Evolutionary conservation across 2,797 vertebrate genomes (phyloP), one percentile per base, ranked within the genome.

Genomic region (Ptychobarbus kaznakovi): DNA sequence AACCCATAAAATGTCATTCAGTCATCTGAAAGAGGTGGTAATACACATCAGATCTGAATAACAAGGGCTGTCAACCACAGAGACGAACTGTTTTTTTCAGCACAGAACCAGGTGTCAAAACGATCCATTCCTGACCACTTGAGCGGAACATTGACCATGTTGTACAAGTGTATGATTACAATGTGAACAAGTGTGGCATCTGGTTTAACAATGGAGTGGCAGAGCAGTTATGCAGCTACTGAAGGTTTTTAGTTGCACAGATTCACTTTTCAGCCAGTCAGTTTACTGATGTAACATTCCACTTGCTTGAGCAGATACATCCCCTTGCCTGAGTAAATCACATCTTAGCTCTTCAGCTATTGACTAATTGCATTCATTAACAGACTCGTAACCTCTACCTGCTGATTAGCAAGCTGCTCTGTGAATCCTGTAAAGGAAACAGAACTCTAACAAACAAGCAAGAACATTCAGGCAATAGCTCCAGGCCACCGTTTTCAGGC

Each of bases 351-450:
- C 49, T 38, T 79, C 18, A 73, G 53, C 42, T 80, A 61, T 56
- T 63, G 69, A 87, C n/a, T 61, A 46, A 84, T 25, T 61, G 56
- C n/a, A 1, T 56, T 74, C 28, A 77, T 80, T 85, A 40, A 15
- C 49, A 69, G 69, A n/a, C 69, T 70, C 32, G 2, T 85, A 85
- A 87, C 51, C 22, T 87, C 40, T 46, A 61, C 74, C 81, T 73
- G 28, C 40, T 86, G 46, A 78, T 84, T 81, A 86, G 65, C 69
- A 80, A 68, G 69, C 35, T 69, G 53, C 35, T 78, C 25, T 51
- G 10, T 76, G 42, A 4, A 44, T 73, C 20, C n/a, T 28, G 1
- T 58, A 63, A 68, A 25, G 3, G 70, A 78, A 84, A 72, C 77
- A 66, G 69, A 75, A 28, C 65, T 25, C 44, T 56, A 81, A 78